Percentiles rank a stretch among this genome's conserved stretches.
Conservation (phyloP, 2,797 vertebrate genomes). For the Varecia variegata region DNA sequence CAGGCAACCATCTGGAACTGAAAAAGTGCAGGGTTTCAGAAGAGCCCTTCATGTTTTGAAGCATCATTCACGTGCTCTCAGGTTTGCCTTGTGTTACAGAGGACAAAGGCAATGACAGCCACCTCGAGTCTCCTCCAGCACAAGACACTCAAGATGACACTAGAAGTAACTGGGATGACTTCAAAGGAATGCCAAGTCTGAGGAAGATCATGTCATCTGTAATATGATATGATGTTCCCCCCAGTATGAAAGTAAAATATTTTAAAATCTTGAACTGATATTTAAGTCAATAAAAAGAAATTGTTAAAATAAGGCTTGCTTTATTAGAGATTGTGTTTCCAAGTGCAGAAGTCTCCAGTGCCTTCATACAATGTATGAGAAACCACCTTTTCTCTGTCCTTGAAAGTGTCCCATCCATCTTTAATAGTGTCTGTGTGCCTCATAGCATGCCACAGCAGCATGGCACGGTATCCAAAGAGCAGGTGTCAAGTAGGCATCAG, state of each 20-base stretch:
- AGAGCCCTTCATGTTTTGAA: slow-evolving; percentile 63
- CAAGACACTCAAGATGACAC: neutral
- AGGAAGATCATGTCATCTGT: neutral
- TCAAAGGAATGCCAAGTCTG: neutral
- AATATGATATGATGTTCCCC: neutral
- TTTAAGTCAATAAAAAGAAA: neutral
- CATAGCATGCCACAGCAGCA: neutral
- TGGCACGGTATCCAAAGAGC: neutral
- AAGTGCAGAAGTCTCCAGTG: neutral
- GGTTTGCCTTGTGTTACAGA: neutral
- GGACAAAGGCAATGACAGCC: neutral
- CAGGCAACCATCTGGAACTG: slow-evolving; percentile 51
- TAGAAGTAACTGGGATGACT: neutral
- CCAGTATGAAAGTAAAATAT: neutral
- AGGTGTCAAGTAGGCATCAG: slow-evolving; percentile 45
- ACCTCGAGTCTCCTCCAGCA: neutral
- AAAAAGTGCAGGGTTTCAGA: neutral
- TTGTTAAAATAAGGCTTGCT: neutral
- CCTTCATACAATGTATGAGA: neutral
- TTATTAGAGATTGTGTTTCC: neutral
- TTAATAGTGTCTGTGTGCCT: neutral
- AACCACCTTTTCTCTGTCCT: slow-evolving; percentile 23
- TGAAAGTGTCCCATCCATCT: slow-evolving; percentile 5
- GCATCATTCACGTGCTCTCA: neutral
- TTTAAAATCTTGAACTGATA: slow-evolving; percentile 35